Base-by-base conservation (phyloP, 1,140 invertebrate genomes). In the Ditylenchus dipsaci region DNA sequence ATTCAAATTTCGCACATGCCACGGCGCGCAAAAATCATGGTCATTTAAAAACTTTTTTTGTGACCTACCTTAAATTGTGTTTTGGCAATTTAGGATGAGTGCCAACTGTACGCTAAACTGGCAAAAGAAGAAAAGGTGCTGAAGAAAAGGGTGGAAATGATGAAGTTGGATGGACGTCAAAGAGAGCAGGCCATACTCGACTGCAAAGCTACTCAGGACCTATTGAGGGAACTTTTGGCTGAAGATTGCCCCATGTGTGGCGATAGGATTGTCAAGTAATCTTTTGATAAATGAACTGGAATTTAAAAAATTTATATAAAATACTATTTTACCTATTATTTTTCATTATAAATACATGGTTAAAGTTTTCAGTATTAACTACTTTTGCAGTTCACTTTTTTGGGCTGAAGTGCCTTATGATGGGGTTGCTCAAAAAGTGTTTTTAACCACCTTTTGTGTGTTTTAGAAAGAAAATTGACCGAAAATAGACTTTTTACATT, bases 231-330 rank as follows among this genome's bases (percentile, higher is more conserved):
- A 87, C 85, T 96, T 0, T 85, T 96, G 9, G 92, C 91, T 0
- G 88, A 88, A 7, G 93, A 97, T 83, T 97, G 94, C 84, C 85
- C 94, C 0, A 93, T 90, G 82, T 97, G 94, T 85, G 93, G 93
- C 9, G 90, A 92, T 77, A 87, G 90, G 75, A 92, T 95, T 88
- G 93, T 97, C 71, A 88, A 81, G 77, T 84, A 68, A 42, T n/a
- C n/a, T n/a, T n/a, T n/a, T n/a, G 71, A 75, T 45, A 65, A 71
- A 43, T 19, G 42, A 29, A 66, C 62, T 45, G n/a, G n/a, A n/a
- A n/a, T n/a, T n/a, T n/a, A n/a, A n/a, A n/a, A n/a, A n/a, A n/a
- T n/a, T n/a, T n/a, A n/a, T 76, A 69, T 43, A 67, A 75, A 17
- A 17, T 38, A 23, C 62, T 65, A 1, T 21, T 19, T 63, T n/a